Conservation (phyloP, 2,888 invertebrate species). For the Chaitophorus viminalis region DNA sequence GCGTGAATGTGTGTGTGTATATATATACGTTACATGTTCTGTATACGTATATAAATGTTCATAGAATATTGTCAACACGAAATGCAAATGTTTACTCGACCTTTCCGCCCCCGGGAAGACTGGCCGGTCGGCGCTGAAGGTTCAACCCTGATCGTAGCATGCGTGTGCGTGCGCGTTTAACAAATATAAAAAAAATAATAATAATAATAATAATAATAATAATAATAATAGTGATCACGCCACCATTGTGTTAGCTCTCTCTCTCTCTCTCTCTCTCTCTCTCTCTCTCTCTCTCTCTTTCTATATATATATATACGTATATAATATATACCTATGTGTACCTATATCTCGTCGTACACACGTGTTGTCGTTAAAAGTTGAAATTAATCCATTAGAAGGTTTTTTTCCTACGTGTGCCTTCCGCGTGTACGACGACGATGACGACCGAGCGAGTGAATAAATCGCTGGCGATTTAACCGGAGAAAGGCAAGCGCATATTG, state of each 20-base stretch:
- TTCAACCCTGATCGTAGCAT: constrained; percentile 2
- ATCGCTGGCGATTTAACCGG: background rate
- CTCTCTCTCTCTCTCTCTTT: no score
- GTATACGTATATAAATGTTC: background rate
- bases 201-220: no score
- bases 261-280: no score
- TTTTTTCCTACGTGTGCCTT: background rate
- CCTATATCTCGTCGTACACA: background rate
- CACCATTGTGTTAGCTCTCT: no score
- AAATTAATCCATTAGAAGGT: constrained; percentile 31
- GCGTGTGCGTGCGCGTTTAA: background rate
- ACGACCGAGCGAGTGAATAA: no score
- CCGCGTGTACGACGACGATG: no score
- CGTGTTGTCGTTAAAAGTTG: constrained; percentile 12
- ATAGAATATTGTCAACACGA: constrained; percentile 56
- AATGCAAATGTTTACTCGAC: constrained; percentile 56
- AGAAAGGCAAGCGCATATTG: background rate
- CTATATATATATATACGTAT: no score
- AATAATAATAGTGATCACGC: constrained; percentile 23
- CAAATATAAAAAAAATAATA: no score
- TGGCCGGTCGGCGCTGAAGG: background rate
- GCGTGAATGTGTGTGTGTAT: constrained; percentile 6
- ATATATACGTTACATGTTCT: background rate
- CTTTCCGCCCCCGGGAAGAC: background rate
- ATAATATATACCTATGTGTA: no score